Evolutionary conservation across 2,797 vertebrate species (phyloP).

Genomic region (Chelonia mydas): DNA sequence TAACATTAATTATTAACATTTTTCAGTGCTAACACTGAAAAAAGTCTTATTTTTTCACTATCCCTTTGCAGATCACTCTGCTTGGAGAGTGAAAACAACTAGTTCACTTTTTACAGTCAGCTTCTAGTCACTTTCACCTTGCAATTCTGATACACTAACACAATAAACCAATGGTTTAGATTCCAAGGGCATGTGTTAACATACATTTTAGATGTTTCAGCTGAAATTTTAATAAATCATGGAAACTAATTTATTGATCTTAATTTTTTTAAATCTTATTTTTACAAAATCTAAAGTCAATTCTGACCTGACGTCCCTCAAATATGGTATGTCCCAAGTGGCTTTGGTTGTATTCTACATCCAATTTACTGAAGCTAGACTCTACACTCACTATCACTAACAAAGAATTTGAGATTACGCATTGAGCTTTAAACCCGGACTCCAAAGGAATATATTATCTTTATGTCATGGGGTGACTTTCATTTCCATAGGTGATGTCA

Average conservation of each 20-base stretch:
- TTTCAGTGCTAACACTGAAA: background rate
- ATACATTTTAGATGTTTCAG: background rate
- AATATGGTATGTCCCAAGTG: background rate
- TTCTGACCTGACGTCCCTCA: background rate
- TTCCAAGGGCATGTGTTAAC: background rate
- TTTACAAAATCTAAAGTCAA: background rate
- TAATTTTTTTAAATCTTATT: background rate
- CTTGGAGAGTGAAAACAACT: conserved; percentile 8
- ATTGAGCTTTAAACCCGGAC: background rate
- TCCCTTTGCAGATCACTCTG: background rate
- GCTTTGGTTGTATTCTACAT: background rate
- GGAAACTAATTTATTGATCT: background rate
- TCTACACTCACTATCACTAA: conserved; percentile 11
- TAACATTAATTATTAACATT: too few species aligned
- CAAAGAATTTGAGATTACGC: background rate
- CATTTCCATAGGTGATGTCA: background rate
- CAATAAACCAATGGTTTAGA: background rate
- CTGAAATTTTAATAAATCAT: background rate
- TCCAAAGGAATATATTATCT: conserved; percentile 3
- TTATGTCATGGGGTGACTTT: background rate
- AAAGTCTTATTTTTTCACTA: background rate
- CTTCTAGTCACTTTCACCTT: background rate
- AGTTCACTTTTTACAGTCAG: conserved; percentile 4
- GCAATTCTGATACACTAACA: background rate
- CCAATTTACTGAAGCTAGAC: background rate